phyloP scores from a whole-genome alignment of 2,888 invertebrate species.

The Synanthedon formicaeformis region DNA sequence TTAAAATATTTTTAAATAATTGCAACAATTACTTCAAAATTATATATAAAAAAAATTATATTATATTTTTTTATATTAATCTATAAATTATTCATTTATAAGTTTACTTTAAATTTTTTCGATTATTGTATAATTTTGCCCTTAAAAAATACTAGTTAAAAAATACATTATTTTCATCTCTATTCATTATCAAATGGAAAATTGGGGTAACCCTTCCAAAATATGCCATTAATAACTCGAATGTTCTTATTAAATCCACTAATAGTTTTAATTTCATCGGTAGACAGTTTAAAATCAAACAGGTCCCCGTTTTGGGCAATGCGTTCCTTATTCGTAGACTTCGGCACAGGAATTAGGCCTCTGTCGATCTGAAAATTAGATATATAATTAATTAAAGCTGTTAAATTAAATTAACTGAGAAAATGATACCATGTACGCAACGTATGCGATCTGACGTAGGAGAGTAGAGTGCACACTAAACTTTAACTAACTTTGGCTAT shows the following conservation, averaged over 20 bases:
- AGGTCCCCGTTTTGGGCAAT: constrained; percentile 71
- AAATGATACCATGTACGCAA: too few relatives aligned
- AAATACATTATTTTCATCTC: not conserved
- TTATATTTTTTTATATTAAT: not conserved
- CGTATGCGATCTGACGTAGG: too few relatives aligned
- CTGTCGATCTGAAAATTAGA: constrained; percentile 57
- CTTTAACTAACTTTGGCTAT: too few relatives aligned
- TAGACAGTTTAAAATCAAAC: constrained; percentile 70
- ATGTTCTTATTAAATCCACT: constrained; percentile 59
- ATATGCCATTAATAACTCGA: constrained; percentile 32
- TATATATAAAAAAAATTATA: too few relatives aligned
- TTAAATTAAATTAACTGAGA: too few relatives aligned
- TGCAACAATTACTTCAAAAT: too few relatives aligned
- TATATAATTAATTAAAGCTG: not conserved
- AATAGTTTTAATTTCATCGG: constrained; percentile 63
- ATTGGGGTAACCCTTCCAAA: constrained; percentile 29
- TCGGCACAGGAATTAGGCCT: constrained; percentile 72
- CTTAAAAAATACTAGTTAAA: not conserved
- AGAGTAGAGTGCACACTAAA: too few relatives aligned
- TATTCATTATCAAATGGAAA: constrained; percentile 28
- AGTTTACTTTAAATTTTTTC: not conserved
- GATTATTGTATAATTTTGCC: not conserved
- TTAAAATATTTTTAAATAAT: too few relatives aligned
- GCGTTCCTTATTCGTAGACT: constrained; percentile 69
- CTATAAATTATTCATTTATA: not conserved